Conservation (phyloP, 2,113 vertebrate species). For the Labeo catla region DNA sequence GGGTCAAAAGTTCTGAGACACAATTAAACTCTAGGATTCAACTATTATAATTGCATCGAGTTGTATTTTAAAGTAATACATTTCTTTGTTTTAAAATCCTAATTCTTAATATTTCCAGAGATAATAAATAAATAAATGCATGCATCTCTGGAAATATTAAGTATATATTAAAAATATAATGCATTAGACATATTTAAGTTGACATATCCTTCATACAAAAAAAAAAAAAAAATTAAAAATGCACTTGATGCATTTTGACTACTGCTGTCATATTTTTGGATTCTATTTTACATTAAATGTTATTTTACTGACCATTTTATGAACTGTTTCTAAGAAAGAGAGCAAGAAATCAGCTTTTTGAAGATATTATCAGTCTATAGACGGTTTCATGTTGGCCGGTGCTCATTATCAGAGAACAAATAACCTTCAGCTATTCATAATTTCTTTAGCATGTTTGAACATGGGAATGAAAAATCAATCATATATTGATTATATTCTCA, state of each 20-base stretch:
- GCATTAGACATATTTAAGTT: too few species aligned
- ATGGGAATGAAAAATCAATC: constrained; percentile 24
- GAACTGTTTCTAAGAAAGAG: background rate
- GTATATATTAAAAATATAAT: background rate
- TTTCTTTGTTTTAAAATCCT: background rate
- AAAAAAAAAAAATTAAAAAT: too few species aligned
- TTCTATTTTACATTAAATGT: background rate
- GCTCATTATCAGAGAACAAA: constrained; percentile 22
- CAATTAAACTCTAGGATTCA: background rate
- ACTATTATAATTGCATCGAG: background rate
- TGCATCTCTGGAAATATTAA: background rate
- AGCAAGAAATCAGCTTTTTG: background rate
- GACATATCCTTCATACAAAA: background rate
- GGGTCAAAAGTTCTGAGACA: background rate
- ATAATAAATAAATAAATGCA: background rate
- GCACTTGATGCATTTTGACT: background rate
- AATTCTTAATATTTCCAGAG: background rate
- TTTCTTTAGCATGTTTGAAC: constrained; percentile 11
- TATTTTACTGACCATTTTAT: background rate
- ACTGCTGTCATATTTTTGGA: background rate
- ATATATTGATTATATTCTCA: constrained; percentile 21
- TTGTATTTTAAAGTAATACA: too few species aligned
- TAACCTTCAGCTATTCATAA: constrained; percentile 5
- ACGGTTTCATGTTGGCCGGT: background rate
- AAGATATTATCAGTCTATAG: background rate